phyloP scores from a whole-genome alignment of 2,888 invertebrate genomes.

The Pristionchus fissidentatus region DNA sequence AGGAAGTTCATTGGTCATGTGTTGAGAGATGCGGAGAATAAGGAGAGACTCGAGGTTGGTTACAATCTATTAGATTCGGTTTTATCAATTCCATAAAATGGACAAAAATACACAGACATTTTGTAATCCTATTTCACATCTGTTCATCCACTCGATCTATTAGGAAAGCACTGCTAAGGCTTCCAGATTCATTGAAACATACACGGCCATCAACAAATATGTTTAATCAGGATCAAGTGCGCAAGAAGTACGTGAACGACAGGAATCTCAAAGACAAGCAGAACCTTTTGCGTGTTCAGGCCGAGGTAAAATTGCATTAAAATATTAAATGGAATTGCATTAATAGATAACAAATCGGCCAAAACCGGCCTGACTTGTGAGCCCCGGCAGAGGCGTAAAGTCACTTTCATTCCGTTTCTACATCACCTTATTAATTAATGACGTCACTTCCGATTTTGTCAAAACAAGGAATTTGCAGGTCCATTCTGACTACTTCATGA shows the following conservation, averaged over 20 bases:
- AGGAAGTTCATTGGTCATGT: conserved; percentile 23
- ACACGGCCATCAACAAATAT: not conserved
- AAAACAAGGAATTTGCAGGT: not conserved
- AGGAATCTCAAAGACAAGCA: conserved; percentile 27
- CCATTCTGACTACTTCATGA: conserved; percentile 32
- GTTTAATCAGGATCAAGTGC: not conserved
- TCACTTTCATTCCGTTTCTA: too few species aligned
- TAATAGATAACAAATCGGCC: too few species aligned
- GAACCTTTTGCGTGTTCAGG: conserved; percentile 8
- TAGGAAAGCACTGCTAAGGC: too few species aligned
- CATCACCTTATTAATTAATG: not conserved
- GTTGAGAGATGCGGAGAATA: conserved; percentile 17
- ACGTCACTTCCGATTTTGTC: too few species aligned
- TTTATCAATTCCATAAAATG: too few species aligned
- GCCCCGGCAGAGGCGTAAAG: too few species aligned
- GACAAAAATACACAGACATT: too few species aligned
- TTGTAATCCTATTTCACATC: too few species aligned
- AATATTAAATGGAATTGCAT: too few species aligned
- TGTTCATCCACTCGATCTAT: too few species aligned
- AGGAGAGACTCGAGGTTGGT: not conserved
- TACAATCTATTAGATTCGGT: not conserved
- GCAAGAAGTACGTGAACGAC: conserved; percentile 11
- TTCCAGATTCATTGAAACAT: not conserved
- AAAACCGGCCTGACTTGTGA: too few species aligned
- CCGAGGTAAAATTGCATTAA: not conserved